These are phyloP conservation scores for Corynorhinus townsendii DNA, from an alignment of 2,113 vertebrate species.

Conservation along the genomic window DNA sequence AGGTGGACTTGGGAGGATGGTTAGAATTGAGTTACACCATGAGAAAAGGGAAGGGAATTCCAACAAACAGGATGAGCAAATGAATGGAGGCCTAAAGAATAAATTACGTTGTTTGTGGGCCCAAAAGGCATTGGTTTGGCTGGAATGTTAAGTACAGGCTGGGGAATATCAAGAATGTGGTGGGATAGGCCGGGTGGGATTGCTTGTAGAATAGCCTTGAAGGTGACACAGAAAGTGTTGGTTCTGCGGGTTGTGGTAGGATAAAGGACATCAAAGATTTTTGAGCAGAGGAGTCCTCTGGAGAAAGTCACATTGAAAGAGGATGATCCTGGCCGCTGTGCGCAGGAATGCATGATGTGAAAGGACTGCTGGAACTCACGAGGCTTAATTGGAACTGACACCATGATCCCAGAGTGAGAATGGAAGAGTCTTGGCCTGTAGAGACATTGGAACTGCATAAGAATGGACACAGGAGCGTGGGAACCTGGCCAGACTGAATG, in stretches of 20 bases:
- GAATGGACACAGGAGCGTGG: neutral
- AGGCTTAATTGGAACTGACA: neutral
- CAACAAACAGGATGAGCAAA: neutral
- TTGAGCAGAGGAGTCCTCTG: neutral
- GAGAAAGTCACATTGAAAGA: neutral
- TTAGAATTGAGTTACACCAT: neutral
- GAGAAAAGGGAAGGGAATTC: neutral
- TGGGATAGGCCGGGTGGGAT: neutral
- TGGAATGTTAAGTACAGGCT: neutral
- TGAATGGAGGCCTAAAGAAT: neutral
- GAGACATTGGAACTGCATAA: neutral
- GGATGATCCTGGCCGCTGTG: neutral
- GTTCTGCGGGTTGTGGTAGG: neutral
- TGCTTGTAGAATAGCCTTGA: neutral
- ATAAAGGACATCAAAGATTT: neutral
- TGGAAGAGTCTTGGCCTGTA: neutral
- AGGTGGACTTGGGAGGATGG: neutral
- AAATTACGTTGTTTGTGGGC: neutral
- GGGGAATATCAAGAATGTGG: neutral
- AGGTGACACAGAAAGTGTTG: neutral
- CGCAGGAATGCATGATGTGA: neutral
- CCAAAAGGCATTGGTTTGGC: neutral
- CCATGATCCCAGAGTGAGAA: neutral
- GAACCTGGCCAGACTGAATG: neutral
- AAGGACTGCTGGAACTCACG: neutral